These are phyloP conservation scores for Micoletzkya japonica DNA, from an alignment of 2,888 invertebrate species.

Conservation along the genomic window DNA sequence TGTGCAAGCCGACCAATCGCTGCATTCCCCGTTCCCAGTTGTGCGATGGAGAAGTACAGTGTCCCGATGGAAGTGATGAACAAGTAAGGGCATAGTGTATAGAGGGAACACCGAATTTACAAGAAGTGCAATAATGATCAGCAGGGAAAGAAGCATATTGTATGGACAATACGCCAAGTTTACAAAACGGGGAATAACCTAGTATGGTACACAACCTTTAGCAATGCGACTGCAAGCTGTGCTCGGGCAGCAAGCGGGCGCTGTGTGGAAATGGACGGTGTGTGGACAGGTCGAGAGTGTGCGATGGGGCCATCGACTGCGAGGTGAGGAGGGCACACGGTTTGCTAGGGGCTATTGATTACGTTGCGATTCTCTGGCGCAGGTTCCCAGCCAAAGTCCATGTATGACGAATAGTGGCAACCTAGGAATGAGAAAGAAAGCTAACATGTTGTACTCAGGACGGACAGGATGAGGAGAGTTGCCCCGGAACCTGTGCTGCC, in stretches of 20 bases:
- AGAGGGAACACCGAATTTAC: not conserved
- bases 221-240: constrained; percentile 52
- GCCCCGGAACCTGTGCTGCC: constrained; percentile 50
- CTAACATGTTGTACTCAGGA: constrained; percentile 4
- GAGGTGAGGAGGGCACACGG: constrained; percentile 16
- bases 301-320: constrained; percentile 53
- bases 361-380: not conserved
- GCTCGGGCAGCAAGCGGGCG: constrained; percentile 44
- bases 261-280: constrained; percentile 52
- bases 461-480: constrained; percentile 52
- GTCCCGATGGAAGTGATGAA: constrained; percentile 43
- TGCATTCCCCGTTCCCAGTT: constrained; percentile 32
- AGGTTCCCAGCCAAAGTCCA: too few species aligned
- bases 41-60: constrained; percentile 43
- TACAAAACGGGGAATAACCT: not conserved
- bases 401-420: too few species aligned
- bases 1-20: constrained; percentile 3
- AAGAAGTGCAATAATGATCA: not conserved
- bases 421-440: not conserved
- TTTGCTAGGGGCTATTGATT: not conserved
- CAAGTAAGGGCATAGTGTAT: constrained; percentile 14
- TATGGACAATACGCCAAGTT: not conserved
- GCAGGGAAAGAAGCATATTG: not conserved
- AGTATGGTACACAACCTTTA: constrained; percentile 20
- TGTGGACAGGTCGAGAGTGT: constrained; percentile 42